These are phyloP conservation scores for Polypterus bichir DNA, from an alignment of 2,113 vertebrate species.

Conservation along the genomic window DNA sequence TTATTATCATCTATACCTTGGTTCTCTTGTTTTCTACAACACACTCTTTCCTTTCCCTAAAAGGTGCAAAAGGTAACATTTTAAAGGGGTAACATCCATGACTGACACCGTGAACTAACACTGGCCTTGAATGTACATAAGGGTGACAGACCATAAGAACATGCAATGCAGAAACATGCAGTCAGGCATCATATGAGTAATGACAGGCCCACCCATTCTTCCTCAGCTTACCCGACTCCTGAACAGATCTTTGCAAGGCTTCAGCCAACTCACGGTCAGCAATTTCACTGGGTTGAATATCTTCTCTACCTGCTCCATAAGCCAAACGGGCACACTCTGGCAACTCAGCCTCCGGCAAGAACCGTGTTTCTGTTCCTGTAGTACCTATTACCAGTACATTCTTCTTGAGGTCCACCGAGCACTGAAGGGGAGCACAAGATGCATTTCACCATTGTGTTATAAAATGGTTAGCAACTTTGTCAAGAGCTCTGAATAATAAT, in stretches of 20 bases:
- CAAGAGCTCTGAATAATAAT: not conserved
- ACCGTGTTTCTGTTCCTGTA: slow-evolving; percentile 81
- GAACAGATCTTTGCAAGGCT: slow-evolving; percentile 84
- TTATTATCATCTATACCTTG: too few relatives aligned
- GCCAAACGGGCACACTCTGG: slow-evolving; percentile 87
- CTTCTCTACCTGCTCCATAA: slow-evolving; percentile 74
- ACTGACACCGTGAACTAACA: too few relatives aligned
- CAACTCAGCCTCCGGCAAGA: slow-evolving; percentile 83
- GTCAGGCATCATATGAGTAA: too few relatives aligned
- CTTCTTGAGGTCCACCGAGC: slow-evolving; percentile 94
- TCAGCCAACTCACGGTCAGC: slow-evolving; percentile 89
- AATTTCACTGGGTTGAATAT: slow-evolving; percentile 70
- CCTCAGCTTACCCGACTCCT: slow-evolving; percentile 73
- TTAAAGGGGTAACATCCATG: too few relatives aligned
- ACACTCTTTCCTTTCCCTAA: too few relatives aligned
- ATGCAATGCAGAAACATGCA: too few relatives aligned
- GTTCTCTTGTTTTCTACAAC: too few relatives aligned
- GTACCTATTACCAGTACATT: slow-evolving; percentile 85
- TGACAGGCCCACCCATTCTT: too few relatives aligned
- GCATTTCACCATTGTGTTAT: not conserved
- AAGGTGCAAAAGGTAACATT: too few relatives aligned
- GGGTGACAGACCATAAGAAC: too few relatives aligned
- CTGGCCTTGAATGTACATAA: too few relatives aligned
- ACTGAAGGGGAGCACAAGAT: slow-evolving; percentile 44
- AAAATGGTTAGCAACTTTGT: not conserved